These are phyloP conservation scores for Holotrichia oblita DNA, from an alignment of 1,140 invertebrate genomes.

Conservation along the genomic window DNA sequence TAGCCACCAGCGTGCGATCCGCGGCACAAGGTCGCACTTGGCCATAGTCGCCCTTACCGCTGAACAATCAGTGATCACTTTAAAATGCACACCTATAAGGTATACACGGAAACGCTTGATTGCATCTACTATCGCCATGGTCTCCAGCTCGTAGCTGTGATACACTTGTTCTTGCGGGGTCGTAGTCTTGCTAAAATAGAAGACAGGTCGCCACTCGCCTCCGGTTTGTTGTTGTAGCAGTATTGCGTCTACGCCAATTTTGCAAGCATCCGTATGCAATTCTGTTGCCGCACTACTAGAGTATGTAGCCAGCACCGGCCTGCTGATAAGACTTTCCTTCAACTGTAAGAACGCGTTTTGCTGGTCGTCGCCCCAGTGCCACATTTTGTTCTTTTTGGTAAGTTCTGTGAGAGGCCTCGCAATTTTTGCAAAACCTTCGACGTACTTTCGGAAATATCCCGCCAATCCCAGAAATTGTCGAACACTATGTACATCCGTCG, in stretches of 20 bases:
- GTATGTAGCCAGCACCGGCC: slow-evolving; percentile 11
- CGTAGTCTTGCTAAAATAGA: slow-evolving; percentile 11
- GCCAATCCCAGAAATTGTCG: slow-evolving; percentile 41
- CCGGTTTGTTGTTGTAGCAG: slow-evolving; percentile 42
- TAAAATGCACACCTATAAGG: slow-evolving; percentile 57
- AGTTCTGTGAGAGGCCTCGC: slow-evolving; percentile 28
- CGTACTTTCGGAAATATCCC: slow-evolving; percentile 3
- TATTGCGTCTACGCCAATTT: slow-evolving; percentile 40
- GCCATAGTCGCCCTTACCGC: slow-evolving; percentile 46
- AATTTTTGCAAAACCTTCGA: not conserved
- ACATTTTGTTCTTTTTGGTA: not conserved
- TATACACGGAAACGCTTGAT: slow-evolving; percentile 53
- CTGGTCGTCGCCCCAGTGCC: not conserved
- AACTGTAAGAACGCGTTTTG: slow-evolving; percentile 12
- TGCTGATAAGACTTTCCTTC: not conserved
- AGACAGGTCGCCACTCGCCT: not conserved
- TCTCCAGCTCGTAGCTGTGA: slow-evolving; percentile 49
- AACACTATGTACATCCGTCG: slow-evolving; percentile 47
- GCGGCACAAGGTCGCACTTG: slow-evolving; percentile 45
- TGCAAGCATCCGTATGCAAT: slow-evolving; percentile 7
- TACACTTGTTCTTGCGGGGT: not conserved
- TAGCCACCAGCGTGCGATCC: slow-evolving; percentile 50
- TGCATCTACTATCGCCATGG: slow-evolving; percentile 45
- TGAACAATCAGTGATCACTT: slow-evolving; percentile 57
- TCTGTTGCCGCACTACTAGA: not conserved